Evolutionary conservation across 2,113 vertebrate species (phyloP).

Genomic region (Heterocephalus glaber): DNA sequence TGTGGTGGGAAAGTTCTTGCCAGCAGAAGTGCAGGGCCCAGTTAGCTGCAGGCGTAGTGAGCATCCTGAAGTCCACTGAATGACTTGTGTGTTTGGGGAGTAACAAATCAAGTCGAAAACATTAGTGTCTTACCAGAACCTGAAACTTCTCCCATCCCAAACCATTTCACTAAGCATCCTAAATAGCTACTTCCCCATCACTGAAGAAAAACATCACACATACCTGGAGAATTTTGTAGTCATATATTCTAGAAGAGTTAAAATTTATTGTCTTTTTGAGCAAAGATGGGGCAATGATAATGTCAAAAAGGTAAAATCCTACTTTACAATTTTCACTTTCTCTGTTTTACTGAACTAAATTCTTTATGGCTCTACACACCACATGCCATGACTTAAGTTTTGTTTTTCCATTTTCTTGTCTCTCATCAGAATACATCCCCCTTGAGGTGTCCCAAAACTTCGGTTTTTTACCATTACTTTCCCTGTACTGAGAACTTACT

Average conservation of each 20-base stretch:
- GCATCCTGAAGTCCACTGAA: rapidly evolving
- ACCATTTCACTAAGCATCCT: not conserved
- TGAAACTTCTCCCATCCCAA: not conserved
- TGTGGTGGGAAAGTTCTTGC: not conserved
- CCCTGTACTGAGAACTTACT: not conserved
- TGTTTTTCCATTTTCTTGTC: not conserved
- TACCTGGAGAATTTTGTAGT: not conserved
- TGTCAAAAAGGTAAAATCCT: not conserved
- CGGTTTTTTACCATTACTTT: not conserved
- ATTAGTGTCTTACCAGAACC: not conserved
- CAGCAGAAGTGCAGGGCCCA: not conserved
- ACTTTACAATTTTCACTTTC: rapidly evolving
- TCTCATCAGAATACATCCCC: not conserved
- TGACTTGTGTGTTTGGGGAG: not conserved
- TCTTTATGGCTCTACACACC: not conserved
- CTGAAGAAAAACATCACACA: not conserved
- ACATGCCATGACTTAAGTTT: not conserved
- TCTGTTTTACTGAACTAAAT: not conserved
- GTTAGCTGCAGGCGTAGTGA: rapidly evolving
- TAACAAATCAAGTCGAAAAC: too few species aligned
- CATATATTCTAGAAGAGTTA: not conserved
- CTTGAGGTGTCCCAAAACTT: not conserved
- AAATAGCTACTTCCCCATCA: not conserved
- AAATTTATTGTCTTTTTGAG: not conserved
- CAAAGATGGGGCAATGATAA: not conserved